Evolutionary conservation across 2,797 vertebrate genomes (phyloP).

Genomic region (Gymnoscopelus microlampas): DNA sequence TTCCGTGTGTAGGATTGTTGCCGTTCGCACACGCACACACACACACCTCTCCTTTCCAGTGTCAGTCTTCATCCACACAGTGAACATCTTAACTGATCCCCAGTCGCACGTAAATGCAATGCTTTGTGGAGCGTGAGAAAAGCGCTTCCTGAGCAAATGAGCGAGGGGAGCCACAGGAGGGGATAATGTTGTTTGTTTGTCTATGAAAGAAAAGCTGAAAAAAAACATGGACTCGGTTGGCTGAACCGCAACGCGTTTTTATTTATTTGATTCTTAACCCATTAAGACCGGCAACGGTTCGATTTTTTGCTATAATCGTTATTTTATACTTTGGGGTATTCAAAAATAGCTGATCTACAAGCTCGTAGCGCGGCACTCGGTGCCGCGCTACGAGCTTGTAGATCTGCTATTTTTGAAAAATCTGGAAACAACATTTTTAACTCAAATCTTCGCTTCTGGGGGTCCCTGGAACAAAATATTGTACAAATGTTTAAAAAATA

Average conservation of each 20-base stretch:
- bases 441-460: too few relatives aligned
- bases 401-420: too few relatives aligned
- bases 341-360: too few relatives aligned
- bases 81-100: conserved; percentile 81
- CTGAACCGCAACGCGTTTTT: conserved; percentile 65
- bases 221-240: conserved; percentile 67
- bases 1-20: neutral
- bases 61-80: conserved; percentile 65
- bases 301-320: too few relatives aligned
- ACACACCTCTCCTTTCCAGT: conserved; percentile 33
- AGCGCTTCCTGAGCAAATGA: conserved; percentile 82
- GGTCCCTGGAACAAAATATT: too few relatives aligned
- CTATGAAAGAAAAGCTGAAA: conserved; percentile 61
- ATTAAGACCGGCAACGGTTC: too few relatives aligned
- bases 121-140: conserved; percentile 84
- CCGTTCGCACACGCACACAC: conserved; percentile 2
- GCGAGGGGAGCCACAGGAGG: conserved; percentile 59
- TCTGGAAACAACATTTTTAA: too few relatives aligned
- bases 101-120: conserved; percentile 77
- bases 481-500: too few relatives aligned
- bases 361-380: too few relatives aligned
- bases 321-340: too few relatives aligned
- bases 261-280: conserved; percentile 67
- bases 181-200: conserved; percentile 75
- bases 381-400: too few relatives aligned